Evolutionary conservation across 2,113 vertebrate genomes (phyloP), one percentile per base, ranked within the genome.

Genomic region (Eonycteris spelaea): DNA sequence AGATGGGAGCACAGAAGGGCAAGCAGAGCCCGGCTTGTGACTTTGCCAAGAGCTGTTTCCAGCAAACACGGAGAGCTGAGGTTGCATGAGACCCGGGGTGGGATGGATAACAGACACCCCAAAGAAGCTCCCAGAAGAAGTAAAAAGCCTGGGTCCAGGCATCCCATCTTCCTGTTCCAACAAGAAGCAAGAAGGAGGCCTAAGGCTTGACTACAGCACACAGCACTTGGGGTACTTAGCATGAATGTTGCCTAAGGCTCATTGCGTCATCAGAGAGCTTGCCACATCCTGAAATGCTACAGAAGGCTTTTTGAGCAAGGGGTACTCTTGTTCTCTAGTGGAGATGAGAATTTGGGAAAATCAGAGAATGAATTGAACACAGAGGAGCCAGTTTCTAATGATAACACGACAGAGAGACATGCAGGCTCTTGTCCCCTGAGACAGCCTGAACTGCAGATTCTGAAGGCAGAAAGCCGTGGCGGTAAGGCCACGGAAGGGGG

Each of bases 41-140:
- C 26, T 57, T 21, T 83, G 92, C 96, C 79, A 92, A 80, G 79
- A 94, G 95, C 82, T 86, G 53, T 93, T 94, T 89, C 93, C 38
- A 93, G 87, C 55, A 77, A 61, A 14, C 65, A 38, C 91, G 16
- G 9, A 84, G 67, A 43, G 61, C 86, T 83, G 92, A 95, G 89
- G 89, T 94, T 68, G 95, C 9, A 1, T 21, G n/a, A 70, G 24
- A 75, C 70, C 83, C 48, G 22, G 82, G 74, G 51, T 57, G 24
- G 65, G 73, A 48, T 45, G 53, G 28, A 18, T 48, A 70, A 79
- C 65, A 94, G 95, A 92, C 19, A 38, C 40, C 63, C n/a, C 24
- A 16, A 30, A 45, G 73, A 92, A 87, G 45, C 83, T 90, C 70
- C 45, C 40, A 74, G 91, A n/a, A 57, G 75, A 75, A 53, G 59